These are phyloP conservation scores for Ostrea denselamellosa DNA, from an alignment of 1,140 invertebrate species.

Conservation along the genomic window DNA sequence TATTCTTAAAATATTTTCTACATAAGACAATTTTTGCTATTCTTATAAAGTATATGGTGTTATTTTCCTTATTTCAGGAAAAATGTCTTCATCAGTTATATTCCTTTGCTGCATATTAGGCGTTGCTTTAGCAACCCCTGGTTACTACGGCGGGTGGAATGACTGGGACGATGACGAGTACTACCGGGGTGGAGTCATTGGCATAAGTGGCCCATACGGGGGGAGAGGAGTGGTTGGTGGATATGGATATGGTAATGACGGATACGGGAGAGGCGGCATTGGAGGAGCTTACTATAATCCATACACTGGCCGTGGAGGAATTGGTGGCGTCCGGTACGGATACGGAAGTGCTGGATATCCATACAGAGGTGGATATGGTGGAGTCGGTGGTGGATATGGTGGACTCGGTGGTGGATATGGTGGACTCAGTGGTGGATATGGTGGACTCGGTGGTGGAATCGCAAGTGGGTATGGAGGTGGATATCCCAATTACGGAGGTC, in stretches of 20 bases:
- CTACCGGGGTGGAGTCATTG: not conserved
- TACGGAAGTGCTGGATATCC: slow-evolving; percentile 20
- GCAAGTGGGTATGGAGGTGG: not conserved
- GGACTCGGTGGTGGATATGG: not conserved
- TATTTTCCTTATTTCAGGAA: not conserved
- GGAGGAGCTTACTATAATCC: slow-evolving; percentile 3
- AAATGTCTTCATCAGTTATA: slow-evolving; percentile 2
- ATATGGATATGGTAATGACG: not conserved
- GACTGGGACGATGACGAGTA: slow-evolving; percentile 20
- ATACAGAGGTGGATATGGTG: not conserved
- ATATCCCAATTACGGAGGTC: not conserved
- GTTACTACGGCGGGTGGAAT: not conserved
- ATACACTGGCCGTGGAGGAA: slow-evolving; percentile 14
- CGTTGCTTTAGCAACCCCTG: slow-evolving; percentile 1
- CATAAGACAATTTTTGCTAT: too few relatives aligned
- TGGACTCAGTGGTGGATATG: not conserved
- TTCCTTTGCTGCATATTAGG: slow-evolving; percentile 11
- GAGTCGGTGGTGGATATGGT: not conserved
- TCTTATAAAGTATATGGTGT: not conserved
- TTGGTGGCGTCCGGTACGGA: not conserved
- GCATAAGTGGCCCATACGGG: not conserved
- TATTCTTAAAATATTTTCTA: too few relatives aligned
- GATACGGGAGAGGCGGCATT: not conserved
- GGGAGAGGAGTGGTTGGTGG: not conserved
- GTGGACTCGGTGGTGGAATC: too few relatives aligned